Conservation (phyloP, 92 coral and sea anemone genomes). For the Diadumene lineata region DNA sequence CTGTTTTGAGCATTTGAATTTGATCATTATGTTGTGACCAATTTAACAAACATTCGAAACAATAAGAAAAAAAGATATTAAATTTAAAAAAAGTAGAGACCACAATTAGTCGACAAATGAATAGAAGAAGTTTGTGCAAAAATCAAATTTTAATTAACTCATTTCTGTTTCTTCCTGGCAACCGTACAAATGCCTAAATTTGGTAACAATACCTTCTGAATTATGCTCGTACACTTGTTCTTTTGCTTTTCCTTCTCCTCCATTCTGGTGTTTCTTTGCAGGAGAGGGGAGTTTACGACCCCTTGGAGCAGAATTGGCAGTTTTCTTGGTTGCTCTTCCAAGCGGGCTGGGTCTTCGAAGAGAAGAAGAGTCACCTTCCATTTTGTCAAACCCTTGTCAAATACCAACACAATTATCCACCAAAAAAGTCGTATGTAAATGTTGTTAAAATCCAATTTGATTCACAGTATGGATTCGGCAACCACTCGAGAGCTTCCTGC, state of each 20-base stretch:
- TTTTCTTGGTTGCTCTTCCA: slow-evolving; percentile 48
- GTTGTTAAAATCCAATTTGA: slow-evolving; percentile 2
- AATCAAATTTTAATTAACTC: too few relatives aligned
- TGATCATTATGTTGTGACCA: too few relatives aligned
- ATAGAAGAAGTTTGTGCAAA: too few relatives aligned
- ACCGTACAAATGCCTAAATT: too few relatives aligned
- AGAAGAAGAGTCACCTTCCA: slow-evolving; percentile 38
- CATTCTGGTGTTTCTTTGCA: slow-evolving; percentile 17
- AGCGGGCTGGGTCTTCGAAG: slow-evolving; percentile 53
- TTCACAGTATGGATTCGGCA: background rate
- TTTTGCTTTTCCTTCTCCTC: slow-evolving; percentile 10
- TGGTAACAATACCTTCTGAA: slow-evolving; percentile 5
- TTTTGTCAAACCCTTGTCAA: too few relatives aligned
- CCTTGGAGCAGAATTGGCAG: slow-evolving; percentile 28
- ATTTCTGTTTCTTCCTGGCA: too few relatives aligned
- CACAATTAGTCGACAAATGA: too few relatives aligned
- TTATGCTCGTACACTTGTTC: slow-evolving; percentile 9
- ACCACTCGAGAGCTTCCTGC: background rate
- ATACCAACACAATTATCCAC: background rate
- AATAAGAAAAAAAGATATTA: too few relatives aligned
- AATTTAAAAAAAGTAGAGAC: too few relatives aligned
- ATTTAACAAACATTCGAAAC: too few relatives aligned
- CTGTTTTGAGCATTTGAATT: too few relatives aligned
- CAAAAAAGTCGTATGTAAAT: background rate
- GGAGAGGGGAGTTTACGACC: slow-evolving; percentile 75